Evolutionary conservation across 2,113 vertebrate genomes (phyloP).

Genomic region (Xerus inauris): DNA sequence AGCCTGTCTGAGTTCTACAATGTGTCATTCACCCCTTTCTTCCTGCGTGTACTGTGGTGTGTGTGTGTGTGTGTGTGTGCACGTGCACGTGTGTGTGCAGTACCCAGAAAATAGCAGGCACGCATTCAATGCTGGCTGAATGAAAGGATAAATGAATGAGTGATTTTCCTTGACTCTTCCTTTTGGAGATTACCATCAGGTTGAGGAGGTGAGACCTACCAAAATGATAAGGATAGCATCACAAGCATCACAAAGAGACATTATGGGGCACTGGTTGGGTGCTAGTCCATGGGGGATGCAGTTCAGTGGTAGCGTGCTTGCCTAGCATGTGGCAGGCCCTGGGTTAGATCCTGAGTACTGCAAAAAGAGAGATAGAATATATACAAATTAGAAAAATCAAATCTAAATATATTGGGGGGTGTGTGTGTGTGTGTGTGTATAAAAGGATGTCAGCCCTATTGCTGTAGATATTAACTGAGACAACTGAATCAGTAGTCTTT

Average conservation of each 20-base stretch:
- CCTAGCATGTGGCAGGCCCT: background rate
- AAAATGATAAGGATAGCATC: background rate
- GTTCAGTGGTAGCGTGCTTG: background rate
- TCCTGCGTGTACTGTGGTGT: background rate
- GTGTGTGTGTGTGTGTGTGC: background rate
- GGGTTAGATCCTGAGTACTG: background rate
- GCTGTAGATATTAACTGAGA: background rate
- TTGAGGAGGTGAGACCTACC: background rate
- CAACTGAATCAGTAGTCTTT: background rate
- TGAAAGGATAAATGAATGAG: background rate
- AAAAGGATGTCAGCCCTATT: background rate
- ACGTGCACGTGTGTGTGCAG: accelerated
- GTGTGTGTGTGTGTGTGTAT: too few species aligned
- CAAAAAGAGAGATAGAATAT: background rate
- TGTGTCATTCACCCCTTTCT: background rate
- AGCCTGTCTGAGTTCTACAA: background rate
- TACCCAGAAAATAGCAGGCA: background rate
- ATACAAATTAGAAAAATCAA: too few species aligned
- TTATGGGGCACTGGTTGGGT: too few species aligned
- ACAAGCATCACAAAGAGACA: too few species aligned
- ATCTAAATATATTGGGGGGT: too few species aligned
- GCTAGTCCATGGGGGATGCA: background rate
- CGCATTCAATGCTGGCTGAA: background rate
- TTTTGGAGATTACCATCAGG: background rate
- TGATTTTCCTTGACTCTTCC: background rate